phyloP scores from a whole-genome alignment of 2,113 vertebrate genomes.

The Elanus axillaris region DNA sequence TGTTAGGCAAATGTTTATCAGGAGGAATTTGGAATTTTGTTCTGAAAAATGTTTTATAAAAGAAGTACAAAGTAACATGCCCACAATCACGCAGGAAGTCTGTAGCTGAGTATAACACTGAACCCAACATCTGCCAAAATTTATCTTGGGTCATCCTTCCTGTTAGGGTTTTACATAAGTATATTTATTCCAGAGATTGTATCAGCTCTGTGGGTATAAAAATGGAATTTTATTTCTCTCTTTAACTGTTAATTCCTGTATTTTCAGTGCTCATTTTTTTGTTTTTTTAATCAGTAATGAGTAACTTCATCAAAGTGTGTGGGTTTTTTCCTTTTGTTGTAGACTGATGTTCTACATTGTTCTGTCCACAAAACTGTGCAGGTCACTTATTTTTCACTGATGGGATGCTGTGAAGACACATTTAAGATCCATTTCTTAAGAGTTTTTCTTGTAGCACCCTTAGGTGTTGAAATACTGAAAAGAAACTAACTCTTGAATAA shows the following conservation, averaged over 20 bases:
- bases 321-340: neutral
- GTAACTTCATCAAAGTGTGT: neutral
- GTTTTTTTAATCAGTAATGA: neutral
- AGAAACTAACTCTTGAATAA: neutral
- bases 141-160: neutral
- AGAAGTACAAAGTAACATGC: neutral
- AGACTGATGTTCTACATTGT: neutral
- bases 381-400: neutral
- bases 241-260: neutral
- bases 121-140: neutral
- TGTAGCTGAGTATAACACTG: accelerated
- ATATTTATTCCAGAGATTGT: neutral
- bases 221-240: neutral
- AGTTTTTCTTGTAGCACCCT: neutral
- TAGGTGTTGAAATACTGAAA: neutral
- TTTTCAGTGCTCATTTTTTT: neutral
- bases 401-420: neutral
- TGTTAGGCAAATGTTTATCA: neutral
- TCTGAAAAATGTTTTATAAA: neutral
- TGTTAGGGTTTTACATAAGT: neutral
- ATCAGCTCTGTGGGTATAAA: neutral
- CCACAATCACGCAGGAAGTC: neutral
- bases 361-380: neutral
- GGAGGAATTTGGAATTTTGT: neutral
- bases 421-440: neutral